phyloP scores from a whole-genome alignment of 2,113 vertebrate species.

The Varanus komodoensis region DNA sequence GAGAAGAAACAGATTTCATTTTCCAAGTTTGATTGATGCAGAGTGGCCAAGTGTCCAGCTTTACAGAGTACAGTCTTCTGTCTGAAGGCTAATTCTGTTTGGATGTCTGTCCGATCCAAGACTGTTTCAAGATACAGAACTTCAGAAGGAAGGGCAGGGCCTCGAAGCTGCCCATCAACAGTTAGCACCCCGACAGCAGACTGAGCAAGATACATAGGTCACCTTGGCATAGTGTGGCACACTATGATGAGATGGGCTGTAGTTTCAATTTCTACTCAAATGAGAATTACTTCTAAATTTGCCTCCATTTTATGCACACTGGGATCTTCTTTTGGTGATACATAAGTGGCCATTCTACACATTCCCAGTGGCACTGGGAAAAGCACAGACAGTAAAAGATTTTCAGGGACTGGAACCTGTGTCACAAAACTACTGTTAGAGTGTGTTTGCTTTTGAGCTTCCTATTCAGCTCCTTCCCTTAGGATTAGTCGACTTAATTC shows the following conservation, averaged over 20 bases:
- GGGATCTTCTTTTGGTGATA: background rate
- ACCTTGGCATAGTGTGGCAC: background rate
- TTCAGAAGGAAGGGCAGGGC: background rate
- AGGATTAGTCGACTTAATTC: background rate
- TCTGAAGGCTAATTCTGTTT: background rate
- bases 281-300: background rate
- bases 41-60: background rate
- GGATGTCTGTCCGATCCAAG: background rate
- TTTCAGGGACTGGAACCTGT: background rate
- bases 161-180: background rate
- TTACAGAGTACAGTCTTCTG: background rate
- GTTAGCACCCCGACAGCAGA: background rate
- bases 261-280: background rate
- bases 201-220: too few relatives aligned
- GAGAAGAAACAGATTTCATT: background rate
- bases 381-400: background rate
- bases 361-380: background rate
- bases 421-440: background rate
- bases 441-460: too few relatives aligned
- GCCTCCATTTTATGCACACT: background rate
- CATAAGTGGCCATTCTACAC: background rate
- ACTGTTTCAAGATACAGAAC: background rate
- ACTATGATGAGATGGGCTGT: background rate
- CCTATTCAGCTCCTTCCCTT: background rate
- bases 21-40: background rate